These are phyloP conservation scores for Festucalex cinctus DNA, from an alignment of 2,113 vertebrate genomes.

Conservation along the genomic window DNA sequence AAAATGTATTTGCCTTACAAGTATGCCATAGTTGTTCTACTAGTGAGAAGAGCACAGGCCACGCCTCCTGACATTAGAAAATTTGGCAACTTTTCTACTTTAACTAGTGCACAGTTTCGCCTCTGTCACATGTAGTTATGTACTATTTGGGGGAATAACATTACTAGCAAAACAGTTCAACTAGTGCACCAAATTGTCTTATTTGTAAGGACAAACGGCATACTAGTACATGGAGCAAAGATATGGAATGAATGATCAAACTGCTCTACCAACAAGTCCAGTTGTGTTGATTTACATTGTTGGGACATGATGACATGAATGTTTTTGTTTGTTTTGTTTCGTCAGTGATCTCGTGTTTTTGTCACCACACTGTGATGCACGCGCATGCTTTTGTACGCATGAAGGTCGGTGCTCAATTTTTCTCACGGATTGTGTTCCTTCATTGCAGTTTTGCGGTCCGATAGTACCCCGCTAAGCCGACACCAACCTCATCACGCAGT, in stretches of 20 bases:
- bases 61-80: no score
- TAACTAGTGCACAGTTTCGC: no score
- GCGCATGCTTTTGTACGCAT: slow-evolving; percentile 24
- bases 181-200: background rate
- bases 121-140: no score
- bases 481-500: slow-evolving; percentile 19
- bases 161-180: no score
- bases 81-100: no score
- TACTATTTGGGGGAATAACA: no score
- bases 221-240: background rate
- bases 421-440: slow-evolving; percentile 52
- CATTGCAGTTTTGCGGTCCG: background rate
- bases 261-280: background rate
- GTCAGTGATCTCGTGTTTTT: slow-evolving; percentile 25
- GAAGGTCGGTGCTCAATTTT: slow-evolving; percentile 56
- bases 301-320: slow-evolving; percentile 44
- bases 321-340: slow-evolving; percentile 15
- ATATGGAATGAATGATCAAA: background rate
- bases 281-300: slow-evolving; percentile 33
- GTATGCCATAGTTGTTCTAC: no score
- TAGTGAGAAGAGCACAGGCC: no score
- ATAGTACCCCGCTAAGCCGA: background rate
- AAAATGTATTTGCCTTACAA: no score
- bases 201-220: background rate
- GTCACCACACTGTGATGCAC: slow-evolving; percentile 34